These are phyloP conservation scores for Agrilus cyanescens DNA, from an alignment of 2,888 invertebrate genomes.

Conservation along the genomic window DNA sequence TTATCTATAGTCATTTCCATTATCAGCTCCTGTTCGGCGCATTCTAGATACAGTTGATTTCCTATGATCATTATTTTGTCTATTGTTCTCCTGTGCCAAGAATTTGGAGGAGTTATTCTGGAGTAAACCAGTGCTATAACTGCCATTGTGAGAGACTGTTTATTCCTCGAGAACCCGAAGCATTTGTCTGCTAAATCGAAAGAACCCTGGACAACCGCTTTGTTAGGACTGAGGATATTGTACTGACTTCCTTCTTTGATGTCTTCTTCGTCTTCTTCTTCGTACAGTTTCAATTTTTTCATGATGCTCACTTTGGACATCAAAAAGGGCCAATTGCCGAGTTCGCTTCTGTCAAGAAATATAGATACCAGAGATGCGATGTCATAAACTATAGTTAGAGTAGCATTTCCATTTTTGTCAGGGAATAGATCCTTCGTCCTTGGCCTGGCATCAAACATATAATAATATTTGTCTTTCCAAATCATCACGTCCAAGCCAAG, in stretches of 20 bases:
- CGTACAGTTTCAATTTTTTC: conserved; percentile 26
- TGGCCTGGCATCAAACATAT: conserved; percentile 52
- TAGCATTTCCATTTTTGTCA: conserved; percentile 42
- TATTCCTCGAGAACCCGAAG: conserved; percentile 45
- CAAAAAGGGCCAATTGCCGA: conserved; percentile 41
- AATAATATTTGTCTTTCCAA: conserved; percentile 48
- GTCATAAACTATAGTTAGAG: conserved; percentile 45
- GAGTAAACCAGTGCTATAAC: conserved; percentile 50
- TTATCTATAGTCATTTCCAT: conserved; percentile 42
- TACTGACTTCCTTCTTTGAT: conserved; percentile 44
- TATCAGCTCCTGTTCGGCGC: conserved; percentile 36
- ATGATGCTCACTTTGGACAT: conserved; percentile 39
- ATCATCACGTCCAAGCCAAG: conserved; percentile 38
- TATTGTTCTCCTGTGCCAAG: conserved; percentile 45
- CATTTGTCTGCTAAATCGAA: conserved; percentile 47
- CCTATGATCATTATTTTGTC: conserved; percentile 48
- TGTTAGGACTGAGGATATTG: conserved; percentile 42
- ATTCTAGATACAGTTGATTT: conserved; percentile 45
- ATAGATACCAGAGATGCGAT: conserved; percentile 40
- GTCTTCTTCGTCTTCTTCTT: conserved; percentile 39
- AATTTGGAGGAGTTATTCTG: conserved; percentile 50
- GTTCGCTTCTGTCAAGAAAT: conserved; percentile 37
- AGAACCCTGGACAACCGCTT: conserved; percentile 45
- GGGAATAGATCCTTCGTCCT: conserved; percentile 41
- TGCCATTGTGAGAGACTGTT: conserved; percentile 48